These are phyloP conservation scores for Bugula neritina DNA, from an alignment of 2,888 invertebrate genomes.

Conservation along the genomic window DNA sequence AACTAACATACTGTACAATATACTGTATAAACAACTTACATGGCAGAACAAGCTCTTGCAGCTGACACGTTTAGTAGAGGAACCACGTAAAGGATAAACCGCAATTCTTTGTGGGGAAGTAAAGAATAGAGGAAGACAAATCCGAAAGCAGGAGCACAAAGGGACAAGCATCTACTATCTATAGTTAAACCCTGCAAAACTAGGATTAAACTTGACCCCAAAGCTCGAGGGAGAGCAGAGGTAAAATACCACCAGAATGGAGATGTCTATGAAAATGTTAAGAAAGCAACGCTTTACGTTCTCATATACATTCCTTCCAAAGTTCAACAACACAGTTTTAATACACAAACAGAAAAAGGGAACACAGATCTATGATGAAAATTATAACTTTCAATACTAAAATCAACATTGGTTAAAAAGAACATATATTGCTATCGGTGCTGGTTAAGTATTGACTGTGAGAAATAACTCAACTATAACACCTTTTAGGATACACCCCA, in stretches of 20 bases:
- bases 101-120: conserved; percentile 92
- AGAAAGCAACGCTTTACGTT: background rate
- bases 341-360: no score
- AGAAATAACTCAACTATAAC: no score
- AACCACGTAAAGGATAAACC: conserved; percentile 95
- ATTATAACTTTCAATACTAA: no score
- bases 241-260: conserved; percentile 98
- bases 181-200: conserved; percentile 57
- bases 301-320: background rate
- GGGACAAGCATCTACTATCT: conserved; percentile 64
- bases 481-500: conserved; percentile 99
- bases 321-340: no score
- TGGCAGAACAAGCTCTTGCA: conserved; percentile 76
- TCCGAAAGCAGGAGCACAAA: conserved; percentile 46
- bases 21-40: conserved; percentile 81
- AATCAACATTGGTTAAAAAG: no score
- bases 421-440: no score
- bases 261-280: conserved; percentile 34
- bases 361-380: no score
- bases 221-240: conserved; percentile 86
- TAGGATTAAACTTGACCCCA: conserved; percentile 73
- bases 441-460: no score
- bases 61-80: conserved; percentile 85
- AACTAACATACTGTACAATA: no score
- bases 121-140: conserved; percentile 88